A percentile compares a stretch with the other conserved stretches of the same genome.
Conservation (phyloP, 2,888 invertebrate genomes). For the Boloria euphrosyne region DNA sequence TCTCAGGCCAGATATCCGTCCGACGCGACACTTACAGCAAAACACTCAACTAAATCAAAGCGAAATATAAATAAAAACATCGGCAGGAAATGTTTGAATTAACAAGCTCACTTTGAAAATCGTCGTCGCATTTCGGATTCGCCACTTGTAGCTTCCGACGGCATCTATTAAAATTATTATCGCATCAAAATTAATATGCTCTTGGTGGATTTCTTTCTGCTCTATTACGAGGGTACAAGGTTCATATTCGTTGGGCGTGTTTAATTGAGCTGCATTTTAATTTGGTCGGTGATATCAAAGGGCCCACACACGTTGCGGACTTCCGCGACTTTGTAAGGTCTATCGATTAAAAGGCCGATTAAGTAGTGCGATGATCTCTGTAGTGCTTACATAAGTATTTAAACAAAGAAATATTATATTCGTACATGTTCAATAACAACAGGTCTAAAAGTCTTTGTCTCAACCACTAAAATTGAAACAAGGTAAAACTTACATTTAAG, state of each 20-base stretch:
- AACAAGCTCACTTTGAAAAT: conserved; percentile 48
- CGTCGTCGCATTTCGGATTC: conserved; percentile 49
- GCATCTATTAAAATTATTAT: conserved; percentile 50
- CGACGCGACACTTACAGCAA: conserved; percentile 1
- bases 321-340: conserved; percentile 55
- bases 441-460: no score
- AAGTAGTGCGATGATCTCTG: conserved; percentile 8
- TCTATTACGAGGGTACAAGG: conserved; percentile 8
- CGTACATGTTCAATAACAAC: no score
- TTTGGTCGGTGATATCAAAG: conserved; percentile 47
- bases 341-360: conserved; percentile 40
- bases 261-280: conserved; percentile 14
- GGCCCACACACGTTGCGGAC: conserved; percentile 61
- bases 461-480: no score
- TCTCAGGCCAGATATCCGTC: conserved; percentile 30
- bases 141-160: conserved; percentile 49
- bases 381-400: background rate
- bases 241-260: background rate
- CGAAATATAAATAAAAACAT: conserved; percentile 41
- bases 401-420: background rate
- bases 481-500: no score
- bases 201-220: background rate
- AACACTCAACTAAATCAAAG: conserved; percentile 45
- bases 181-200: conserved; percentile 37
- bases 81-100: conserved; percentile 51